phyloP scores from a whole-genome alignment of 1,140 invertebrate species.

The Phenacoccus solenopsis region DNA sequence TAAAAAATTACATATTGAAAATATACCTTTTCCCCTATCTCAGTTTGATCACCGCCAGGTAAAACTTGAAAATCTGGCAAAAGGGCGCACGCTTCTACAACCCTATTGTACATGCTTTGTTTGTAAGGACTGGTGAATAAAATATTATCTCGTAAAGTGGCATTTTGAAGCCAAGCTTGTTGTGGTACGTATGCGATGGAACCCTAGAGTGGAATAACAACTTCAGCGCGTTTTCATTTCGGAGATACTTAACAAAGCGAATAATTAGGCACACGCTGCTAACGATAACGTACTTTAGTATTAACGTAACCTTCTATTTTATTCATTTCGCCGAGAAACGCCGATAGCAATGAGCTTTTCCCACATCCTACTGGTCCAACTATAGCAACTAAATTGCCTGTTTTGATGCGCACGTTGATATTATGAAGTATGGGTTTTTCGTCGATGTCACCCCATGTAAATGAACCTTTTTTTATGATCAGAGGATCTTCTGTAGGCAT shows the following conservation, averaged over 20 bases:
- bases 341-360: slow-evolving; percentile 65
- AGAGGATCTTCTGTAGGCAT: slow-evolving; percentile 52
- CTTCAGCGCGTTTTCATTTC: no score
- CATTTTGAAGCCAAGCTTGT: slow-evolving; percentile 90
- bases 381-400: slow-evolving; percentile 35
- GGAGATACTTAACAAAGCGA: background rate
- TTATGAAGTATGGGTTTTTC: slow-evolving; percentile 45
- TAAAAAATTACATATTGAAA: background rate
- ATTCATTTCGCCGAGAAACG: slow-evolving; percentile 79
- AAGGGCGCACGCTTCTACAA: slow-evolving; percentile 72
- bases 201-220: slow-evolving; percentile 39
- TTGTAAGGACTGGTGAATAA: slow-evolving; percentile 61
- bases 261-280: background rate
- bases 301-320: slow-evolving; percentile 62
- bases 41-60: slow-evolving; percentile 76
- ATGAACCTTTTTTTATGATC: slow-evolving; percentile 59
- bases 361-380: slow-evolving; percentile 15
- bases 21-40: slow-evolving; percentile 73
- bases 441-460: slow-evolving; percentile 51
- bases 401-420: slow-evolving; percentile 54
- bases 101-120: slow-evolving; percentile 57
- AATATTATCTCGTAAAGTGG: slow-evolving; percentile 76
- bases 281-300: slow-evolving; percentile 39
- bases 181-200: slow-evolving; percentile 78
- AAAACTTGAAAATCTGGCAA: slow-evolving; percentile 73